Conservation (phyloP, 2,888 invertebrate species). For the Philopedon plagiatum region DNA sequence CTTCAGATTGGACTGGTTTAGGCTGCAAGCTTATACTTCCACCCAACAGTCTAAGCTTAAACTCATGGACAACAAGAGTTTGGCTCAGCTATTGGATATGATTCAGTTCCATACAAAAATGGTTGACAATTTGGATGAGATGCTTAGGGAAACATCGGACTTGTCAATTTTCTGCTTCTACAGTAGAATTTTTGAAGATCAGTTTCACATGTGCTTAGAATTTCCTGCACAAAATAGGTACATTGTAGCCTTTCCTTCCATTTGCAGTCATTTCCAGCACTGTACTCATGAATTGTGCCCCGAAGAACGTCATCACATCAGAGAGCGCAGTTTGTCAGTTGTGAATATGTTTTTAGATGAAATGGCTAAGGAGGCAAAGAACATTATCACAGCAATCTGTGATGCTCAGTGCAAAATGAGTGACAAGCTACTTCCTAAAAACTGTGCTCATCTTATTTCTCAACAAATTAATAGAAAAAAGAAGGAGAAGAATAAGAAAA, state of each 20-base stretch:
- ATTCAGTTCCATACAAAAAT: slow-evolving; percentile 98
- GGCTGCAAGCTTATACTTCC: slow-evolving; percentile 95
- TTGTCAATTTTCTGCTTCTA: slow-evolving; percentile 98
- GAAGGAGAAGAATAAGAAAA: slow-evolving; percentile 93
- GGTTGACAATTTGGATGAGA: slow-evolving; percentile 98
- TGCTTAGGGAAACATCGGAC: slow-evolving; percentile 97
- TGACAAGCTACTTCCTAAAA: slow-evolving; percentile 94
- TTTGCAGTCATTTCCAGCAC: slow-evolving; percentile 98
- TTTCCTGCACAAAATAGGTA: slow-evolving; percentile 99
- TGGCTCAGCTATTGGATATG: slow-evolving; percentile 94
- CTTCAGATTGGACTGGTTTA: slow-evolving; percentile 94
- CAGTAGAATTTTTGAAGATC: slow-evolving; percentile 96
- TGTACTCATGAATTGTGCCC: slow-evolving; percentile 99
- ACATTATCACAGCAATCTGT: slow-evolving; percentile 98
- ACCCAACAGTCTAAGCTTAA: slow-evolving; percentile 84
- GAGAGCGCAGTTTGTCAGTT: slow-evolving; percentile 94
- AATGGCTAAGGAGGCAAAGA: slow-evolving; percentile 99
- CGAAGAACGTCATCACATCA: slow-evolving; percentile 97
- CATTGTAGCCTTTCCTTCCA: slow-evolving; percentile 96
- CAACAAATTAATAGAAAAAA: slow-evolving; percentile 92
- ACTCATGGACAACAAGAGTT: slow-evolving; percentile 86
- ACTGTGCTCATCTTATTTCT: slow-evolving; percentile 92
- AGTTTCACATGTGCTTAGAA: slow-evolving; percentile 98
- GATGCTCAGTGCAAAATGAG: slow-evolving; percentile 98
- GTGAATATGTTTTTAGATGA: slow-evolving; percentile 98